Evolutionary conservation across 92 coral and sea anemone species (phyloP).

Genomic region (Heliopora coerulea): DNA sequence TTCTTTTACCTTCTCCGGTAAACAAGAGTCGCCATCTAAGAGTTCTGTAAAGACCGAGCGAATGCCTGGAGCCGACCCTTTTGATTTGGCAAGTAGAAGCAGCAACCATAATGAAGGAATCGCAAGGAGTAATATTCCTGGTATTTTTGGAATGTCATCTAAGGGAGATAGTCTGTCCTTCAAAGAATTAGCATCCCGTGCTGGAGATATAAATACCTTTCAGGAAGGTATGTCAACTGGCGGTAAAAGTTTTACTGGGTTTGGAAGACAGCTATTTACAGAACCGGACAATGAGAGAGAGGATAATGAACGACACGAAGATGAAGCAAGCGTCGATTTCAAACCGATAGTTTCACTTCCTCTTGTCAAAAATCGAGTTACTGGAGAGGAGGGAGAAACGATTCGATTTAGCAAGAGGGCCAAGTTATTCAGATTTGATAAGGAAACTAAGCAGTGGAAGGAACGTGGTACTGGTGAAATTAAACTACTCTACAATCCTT

Average conservation of each 20-base stretch:
- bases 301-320: constrained; percentile 40
- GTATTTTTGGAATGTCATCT: constrained; percentile 6
- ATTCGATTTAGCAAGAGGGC: constrained; percentile 80
- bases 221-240: neutral
- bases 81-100: neutral
- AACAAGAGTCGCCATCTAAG: neutral
- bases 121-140: neutral
- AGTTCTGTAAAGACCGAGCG: neutral
- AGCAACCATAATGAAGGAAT: neutral
- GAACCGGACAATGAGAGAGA: constrained; percentile 24
- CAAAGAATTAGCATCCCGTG: constrained; percentile 9
- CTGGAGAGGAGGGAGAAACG: constrained; percentile 89
- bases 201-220: neutral
- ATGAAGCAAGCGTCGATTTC: constrained; percentile 58
- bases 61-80: neutral
- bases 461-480: constrained; percentile 95
- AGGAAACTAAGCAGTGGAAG: constrained; percentile 74
- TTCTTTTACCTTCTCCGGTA: constrained; percentile 18
- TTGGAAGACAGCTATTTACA: constrained; percentile 28
- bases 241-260: constrained; percentile 22
- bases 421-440: constrained; percentile 79
- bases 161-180: neutral
- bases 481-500: constrained; percentile 75
- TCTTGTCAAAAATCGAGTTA: constrained; percentile 59
- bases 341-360: constrained; percentile 91